Evolutionary conservation across 1,140 invertebrate species (phyloP).

Genomic region (Pseudomyrmex concolor): DNA sequence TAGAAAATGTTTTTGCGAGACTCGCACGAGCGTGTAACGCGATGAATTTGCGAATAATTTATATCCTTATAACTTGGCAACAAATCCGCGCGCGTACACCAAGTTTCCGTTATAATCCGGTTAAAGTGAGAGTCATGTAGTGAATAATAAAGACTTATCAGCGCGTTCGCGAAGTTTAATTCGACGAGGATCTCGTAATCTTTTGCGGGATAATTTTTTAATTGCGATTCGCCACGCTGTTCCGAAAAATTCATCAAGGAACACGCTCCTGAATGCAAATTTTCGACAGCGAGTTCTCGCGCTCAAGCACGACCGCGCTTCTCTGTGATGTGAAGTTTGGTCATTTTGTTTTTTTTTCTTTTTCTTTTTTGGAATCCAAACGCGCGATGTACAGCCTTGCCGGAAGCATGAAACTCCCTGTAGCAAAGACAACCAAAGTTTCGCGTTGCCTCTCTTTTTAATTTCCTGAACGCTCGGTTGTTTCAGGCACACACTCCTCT

Average conservation of each 20-base stretch:
- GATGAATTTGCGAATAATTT: constrained; percentile 15
- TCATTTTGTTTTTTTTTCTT: constrained; percentile 15
- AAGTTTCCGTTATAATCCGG: constrained; percentile 8
- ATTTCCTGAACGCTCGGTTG: constrained; percentile 81
- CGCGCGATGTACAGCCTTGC: constrained; percentile 48
- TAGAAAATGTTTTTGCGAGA: neutral
- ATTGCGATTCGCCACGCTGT: neutral
- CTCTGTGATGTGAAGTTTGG: neutral
- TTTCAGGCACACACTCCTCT: constrained; percentile 88
- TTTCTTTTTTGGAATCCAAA: constrained; percentile 45
- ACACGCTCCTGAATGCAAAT: constrained; percentile 13
- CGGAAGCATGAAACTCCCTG: constrained; percentile 64
- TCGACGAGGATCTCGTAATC: neutral
- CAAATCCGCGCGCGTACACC: constrained; percentile 3
- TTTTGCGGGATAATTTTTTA: constrained; percentile 8
- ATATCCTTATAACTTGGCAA: constrained; percentile 15
- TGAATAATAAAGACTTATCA: constrained; percentile 31
- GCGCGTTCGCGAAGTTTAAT: neutral
- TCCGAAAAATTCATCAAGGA: constrained; percentile 1
- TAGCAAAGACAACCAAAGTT: constrained; percentile 68
- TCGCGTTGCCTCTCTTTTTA: constrained; percentile 60
- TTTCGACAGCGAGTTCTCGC: neutral
- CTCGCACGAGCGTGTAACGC: neutral
- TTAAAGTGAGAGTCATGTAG: constrained; percentile 9
- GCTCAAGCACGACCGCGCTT: neutral